Evolutionary conservation across 1,140 invertebrate genomes (phyloP), one percentile per base, ranked within the genome.

Genomic region (Ceratosolen fusciceps): DNA sequence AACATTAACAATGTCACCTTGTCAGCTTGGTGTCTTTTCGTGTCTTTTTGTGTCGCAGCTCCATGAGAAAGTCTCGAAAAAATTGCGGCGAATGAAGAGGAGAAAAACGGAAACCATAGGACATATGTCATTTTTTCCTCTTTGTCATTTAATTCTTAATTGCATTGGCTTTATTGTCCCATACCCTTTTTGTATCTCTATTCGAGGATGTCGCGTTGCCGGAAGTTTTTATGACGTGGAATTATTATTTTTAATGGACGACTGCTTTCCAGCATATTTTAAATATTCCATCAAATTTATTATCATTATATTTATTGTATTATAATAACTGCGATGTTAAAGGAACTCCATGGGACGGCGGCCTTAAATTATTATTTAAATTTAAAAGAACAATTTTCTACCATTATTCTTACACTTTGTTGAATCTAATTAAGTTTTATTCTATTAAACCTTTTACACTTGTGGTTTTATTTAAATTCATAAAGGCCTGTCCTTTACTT

Each of bases 141-240:
- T 47, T 72, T 56, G 19, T 54, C 47, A 24, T 54, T 70, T 37
- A 43, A 29, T 29, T 39, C 74, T 43, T 67, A 12, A 54, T 56
- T 43, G 31, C 49, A 58, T 70, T 54, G 26, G 37, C 31, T 77
- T 77, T 77, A 60, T 76, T 39, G 14, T 67, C 37, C 37, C 43
- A 34, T 37, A 2, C 21, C 29, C 49, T 62, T 67, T 71, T 39
- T 74, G 56, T 82, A 37, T 75, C 19, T 47, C 56, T 65, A 16
- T 76, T 56, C 49, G 16, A 24, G 43, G 34, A 68, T 77, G 65
- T 68, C 62, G 14, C 49, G 29, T 56, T 70, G 24, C 49, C 62
- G 74, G 74, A 77, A 70, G 74, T 77, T 77, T 77, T 77, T 77
- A 54, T 54, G 5, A 24, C 16, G n/a, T 37, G 19, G 14, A 68